Percentiles rank a stretch among this genome's conserved stretches.
Conservation (phyloP, 2,113 vertebrate genomes). For the Sebastes fasciatus region DNA sequence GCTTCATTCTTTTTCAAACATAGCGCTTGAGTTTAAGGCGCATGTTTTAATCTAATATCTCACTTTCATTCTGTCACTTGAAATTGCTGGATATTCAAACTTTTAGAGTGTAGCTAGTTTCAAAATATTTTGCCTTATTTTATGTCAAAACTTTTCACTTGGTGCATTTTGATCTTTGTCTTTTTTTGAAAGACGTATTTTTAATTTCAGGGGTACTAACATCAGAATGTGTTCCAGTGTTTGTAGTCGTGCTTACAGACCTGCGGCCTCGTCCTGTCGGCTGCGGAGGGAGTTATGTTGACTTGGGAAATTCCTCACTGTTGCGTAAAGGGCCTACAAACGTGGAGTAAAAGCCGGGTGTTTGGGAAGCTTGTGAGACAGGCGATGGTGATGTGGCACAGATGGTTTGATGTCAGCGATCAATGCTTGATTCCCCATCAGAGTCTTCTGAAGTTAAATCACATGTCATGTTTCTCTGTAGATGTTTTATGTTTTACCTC, state of each 20-base stretch:
- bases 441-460: background rate
- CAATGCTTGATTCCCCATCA: conserved; percentile 1
- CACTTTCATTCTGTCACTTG: conserved; percentile 32
- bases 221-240: background rate
- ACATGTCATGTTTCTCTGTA: background rate
- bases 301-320: background rate
- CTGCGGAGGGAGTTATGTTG: background rate
- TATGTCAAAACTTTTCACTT: conserved; percentile 30
- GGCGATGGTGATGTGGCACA: conserved; percentile 29
- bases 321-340: background rate
- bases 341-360: background rate
- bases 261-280: conserved; percentile 2
- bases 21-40: background rate
- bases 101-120: conserved; percentile 39
- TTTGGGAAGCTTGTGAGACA: conserved; percentile 2
- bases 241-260: background rate
- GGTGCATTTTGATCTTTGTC: conserved; percentile 39
- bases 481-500: conserved; percentile 34
- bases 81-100: conserved; percentile 56
- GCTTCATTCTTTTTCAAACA: conserved; percentile 20
- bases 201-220: conserved; percentile 58
- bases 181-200: conserved; percentile 1
- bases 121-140: conserved; percentile 65
- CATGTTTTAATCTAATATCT: background rate
- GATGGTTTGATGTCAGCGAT: conserved; percentile 49